Evolutionary conservation across 2,888 invertebrate genomes (phyloP), one percentile per base, ranked within the genome.

Genomic region (Chrysolina oricalcia): DNA sequence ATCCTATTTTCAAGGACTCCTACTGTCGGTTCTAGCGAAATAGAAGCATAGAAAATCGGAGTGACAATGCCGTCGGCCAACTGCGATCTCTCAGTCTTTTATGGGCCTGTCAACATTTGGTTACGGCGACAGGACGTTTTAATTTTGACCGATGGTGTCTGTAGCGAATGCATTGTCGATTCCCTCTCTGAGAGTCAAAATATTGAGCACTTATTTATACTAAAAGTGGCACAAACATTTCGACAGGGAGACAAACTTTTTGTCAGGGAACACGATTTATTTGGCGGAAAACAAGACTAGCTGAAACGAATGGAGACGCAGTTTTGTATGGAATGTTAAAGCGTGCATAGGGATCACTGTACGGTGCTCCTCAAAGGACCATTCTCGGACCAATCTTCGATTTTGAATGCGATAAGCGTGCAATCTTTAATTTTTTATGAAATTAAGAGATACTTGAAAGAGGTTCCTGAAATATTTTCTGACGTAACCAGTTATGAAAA

Each of bases 61-160:
- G 4, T 8, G 15, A 56, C 68, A 68, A 68, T 53, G 56, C 68
- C 15, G 19, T 13, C 35, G 17, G 40, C 68, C 50, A 66, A 53
- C 68, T 68, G 53, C 72, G 53, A 68, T 48, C 46, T 68, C 59
- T 74, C 70, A 27, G 48, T 59, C 64, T 73, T 72, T 72, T 75
- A 74, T 78, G 68, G 66, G 43, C 46, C 73, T 77, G 74, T 73
- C 62, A 73, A 73, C 74, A 69, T 56, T 77, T 72, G 77, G 77
- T 73, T 43, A 70, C 70, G 62, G 59, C 53, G 40, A 70, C 70
- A 46, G 48, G 46, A 70, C 70, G 70, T 46, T 70, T 70, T 62
- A 70, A 70, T 70, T 41, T 46, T 41, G 66, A 43, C 66, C 21
- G 46, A 66, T 21, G 66, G 53, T 15, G 11, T 53, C 68, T 27